Conservation (phyloP, 2,888 invertebrate species). For the Epiblema foenella region DNA sequence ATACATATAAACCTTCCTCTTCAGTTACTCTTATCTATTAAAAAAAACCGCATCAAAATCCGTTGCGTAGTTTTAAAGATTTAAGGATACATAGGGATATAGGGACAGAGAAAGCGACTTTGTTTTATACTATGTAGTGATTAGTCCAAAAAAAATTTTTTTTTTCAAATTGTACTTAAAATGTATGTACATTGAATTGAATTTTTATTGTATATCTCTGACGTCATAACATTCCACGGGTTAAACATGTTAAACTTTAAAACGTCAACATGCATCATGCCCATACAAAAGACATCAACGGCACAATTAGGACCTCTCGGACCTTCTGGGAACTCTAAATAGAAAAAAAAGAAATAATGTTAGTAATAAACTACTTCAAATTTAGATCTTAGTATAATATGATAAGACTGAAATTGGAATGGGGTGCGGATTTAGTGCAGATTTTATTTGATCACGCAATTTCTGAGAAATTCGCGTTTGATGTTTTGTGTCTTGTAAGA, state of each 20-base stretch:
- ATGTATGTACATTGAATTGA: no score
- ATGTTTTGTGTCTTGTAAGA: constrained; percentile 18
- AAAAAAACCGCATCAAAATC: no score
- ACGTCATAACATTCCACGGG: no score
- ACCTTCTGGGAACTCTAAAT: constrained; percentile 56
- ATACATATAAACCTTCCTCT: no score
- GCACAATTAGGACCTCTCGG: constrained; percentile 33
- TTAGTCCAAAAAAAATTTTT: no score
- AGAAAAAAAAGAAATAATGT: neutral
- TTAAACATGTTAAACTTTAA: constrained; percentile 8
- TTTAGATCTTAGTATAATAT: neutral
- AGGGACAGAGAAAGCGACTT: no score
- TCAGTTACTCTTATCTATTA: no score
- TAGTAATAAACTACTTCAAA: constrained; percentile 3
- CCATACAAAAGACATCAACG: constrained; percentile 66
- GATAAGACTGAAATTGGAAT: neutral
- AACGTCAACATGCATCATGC: constrained; percentile 32
- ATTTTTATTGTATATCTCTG: no score
- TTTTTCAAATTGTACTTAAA: no score
- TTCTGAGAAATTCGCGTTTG: constrained; percentile 32
- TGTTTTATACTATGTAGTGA: no score
- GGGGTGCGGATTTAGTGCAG: neutral
- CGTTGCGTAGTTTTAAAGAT: no score
- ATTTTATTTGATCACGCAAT: constrained; percentile 15
- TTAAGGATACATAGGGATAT: no score